Base-by-base conservation (phyloP, 1,140 invertebrate species). In the Drosophila bocki region DNA sequence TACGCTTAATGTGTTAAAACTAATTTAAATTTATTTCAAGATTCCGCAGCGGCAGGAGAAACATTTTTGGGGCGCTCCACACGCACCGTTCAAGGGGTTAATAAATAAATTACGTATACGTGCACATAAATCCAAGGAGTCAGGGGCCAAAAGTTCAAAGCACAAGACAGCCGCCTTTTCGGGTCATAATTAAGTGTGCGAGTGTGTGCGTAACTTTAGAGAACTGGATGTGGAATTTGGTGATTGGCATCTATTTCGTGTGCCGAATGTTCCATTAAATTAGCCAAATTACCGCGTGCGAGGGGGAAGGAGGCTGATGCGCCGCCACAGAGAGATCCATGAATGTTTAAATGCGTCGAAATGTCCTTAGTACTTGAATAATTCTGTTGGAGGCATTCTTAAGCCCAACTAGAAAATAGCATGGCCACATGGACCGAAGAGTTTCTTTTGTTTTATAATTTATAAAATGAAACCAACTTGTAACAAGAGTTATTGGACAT, bases 1-100 rank as follows among this genome's bases (percentile, higher is more conserved):
- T 88, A 81, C 84, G 84, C 85, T 82, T 90, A 90, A 90, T 90
- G 81, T 90, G 85, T 85, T 90, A 90, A 90, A 90, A 90, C 85
- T 90, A 90, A 90, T 90, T 90, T 90, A 90, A 90, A 90, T 90
- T 90, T 90, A 90, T 90, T 90, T 90, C 75, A 85, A 88, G 81
- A 88, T 81, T 65, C 85, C 69, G 22, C 50, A 67, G 48, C 11
- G 59, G 41, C 77, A 75, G 83, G 42, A 17, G 44, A 22, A 70
- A 77, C 68, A 67, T 71, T 80, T 75, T 80, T 67, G 35, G 71
- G 69, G 22, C 45, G 42, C 35, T 68, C 15, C 53, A 41, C 47
- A 32, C 48, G 48, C 76, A 61, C 47, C 63, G 61, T 90, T 85
- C 53, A 91, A 90, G 85, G 84, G 85, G 85, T 90, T 90, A 90